phyloP scores from a whole-genome alignment of 2,797 vertebrate genomes.

The Anguilla marmorata region DNA sequence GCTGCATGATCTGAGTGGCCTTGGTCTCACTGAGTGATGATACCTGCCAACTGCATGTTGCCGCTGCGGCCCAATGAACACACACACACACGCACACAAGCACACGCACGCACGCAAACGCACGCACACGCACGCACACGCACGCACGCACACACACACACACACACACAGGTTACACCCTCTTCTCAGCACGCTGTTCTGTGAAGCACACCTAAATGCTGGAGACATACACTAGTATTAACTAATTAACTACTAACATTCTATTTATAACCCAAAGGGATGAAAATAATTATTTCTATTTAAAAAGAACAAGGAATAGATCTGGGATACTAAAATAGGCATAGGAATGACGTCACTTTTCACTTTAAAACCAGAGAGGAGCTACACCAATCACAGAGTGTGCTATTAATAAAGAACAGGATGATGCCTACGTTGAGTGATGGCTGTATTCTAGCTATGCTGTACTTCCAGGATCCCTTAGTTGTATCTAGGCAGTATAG shows the following conservation, averaged over 20 bases:
- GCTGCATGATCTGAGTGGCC: conserved; percentile 89
- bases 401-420: background rate
- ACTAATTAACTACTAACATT: background rate
- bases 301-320: background rate
- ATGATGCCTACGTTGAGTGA: background rate
- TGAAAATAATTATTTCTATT: background rate
- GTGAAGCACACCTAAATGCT: background rate
- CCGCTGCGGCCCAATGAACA: conserved; percentile 63
- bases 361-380: background rate
- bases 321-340: background rate
- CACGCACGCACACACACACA: background rate
- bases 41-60: conserved; percentile 88
- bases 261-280: background rate
- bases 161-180: background rate
- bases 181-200: background rate
- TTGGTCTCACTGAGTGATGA: conserved; percentile 94
- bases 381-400: background rate
- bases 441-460: background rate
- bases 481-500: background rate
- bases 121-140: background rate
- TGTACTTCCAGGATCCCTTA: background rate
- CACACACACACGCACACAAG: background rate
- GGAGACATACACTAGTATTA: background rate
- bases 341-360: background rate
- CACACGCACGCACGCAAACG: background rate